Evolutionary conservation across 2,888 invertebrate species (phyloP).

Genomic region (Leptarthrus brevirostris): DNA sequence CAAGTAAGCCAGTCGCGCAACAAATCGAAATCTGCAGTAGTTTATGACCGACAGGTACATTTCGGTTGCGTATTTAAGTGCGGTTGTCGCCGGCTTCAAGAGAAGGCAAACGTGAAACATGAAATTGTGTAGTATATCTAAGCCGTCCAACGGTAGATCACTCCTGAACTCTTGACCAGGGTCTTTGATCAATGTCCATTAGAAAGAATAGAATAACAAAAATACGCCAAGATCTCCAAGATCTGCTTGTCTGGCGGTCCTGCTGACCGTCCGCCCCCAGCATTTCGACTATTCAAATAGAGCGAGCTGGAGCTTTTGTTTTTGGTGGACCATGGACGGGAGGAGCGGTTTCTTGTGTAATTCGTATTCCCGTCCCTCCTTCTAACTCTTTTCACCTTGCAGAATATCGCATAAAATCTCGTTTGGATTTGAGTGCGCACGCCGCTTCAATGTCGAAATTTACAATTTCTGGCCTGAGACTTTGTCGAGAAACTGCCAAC

Average conservation of each 20-base stretch:
- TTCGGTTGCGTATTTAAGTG: background rate
- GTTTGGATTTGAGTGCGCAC: background rate
- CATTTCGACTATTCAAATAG: background rate
- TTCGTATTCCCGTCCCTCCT: background rate
- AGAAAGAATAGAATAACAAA: background rate
- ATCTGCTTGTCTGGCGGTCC: background rate
- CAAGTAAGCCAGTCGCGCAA: conserved; percentile 6
- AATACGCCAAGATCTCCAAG: background rate
- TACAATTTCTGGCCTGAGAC: conserved; percentile 22
- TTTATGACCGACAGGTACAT: background rate
- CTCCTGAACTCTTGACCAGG: too few species aligned
- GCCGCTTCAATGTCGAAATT: conserved; percentile 9
- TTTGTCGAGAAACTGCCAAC: background rate
- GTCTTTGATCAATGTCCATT: background rate
- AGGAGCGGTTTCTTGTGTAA: conserved; percentile 43
- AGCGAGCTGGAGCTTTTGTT: background rate
- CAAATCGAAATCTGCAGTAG: conserved; percentile 12
- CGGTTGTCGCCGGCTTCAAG: background rate
- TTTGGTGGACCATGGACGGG: background rate
- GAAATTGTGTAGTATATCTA: too few species aligned
- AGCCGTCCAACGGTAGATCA: too few species aligned
- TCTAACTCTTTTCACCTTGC: background rate
- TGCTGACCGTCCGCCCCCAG: background rate
- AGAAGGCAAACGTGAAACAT: too few species aligned
- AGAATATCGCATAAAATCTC: background rate